Evolutionary conservation across 1,140 invertebrate genomes (phyloP).

Genomic region (Drosophila arawakana): DNA sequence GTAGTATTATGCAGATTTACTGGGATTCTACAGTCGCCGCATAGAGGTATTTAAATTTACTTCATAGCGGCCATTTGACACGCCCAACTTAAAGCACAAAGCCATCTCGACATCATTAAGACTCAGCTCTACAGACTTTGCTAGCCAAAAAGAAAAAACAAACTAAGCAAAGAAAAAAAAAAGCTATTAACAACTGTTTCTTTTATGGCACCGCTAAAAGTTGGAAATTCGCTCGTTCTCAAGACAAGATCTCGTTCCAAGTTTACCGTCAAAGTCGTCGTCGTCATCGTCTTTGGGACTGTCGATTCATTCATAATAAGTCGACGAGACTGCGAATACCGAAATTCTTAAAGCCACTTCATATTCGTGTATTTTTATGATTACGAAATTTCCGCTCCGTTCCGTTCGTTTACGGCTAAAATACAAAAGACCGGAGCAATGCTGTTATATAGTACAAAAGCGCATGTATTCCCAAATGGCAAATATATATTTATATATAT

Average conservation of each 20-base stretch:
- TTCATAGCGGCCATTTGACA: slow-evolving; percentile 25
- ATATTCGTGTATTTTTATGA: slow-evolving; percentile 48
- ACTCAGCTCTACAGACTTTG: slow-evolving; percentile 37
- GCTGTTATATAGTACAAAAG: slow-evolving; percentile 46
- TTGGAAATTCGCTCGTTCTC: slow-evolving; percentile 53
- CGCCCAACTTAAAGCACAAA: slow-evolving; percentile 35
- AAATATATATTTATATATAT: neutral
- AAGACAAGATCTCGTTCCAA: slow-evolving; percentile 38
- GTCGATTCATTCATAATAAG: slow-evolving; percentile 67
- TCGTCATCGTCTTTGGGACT: slow-evolving; percentile 5
- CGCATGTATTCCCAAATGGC: slow-evolving; percentile 40
- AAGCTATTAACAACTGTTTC: slow-evolving; percentile 74
- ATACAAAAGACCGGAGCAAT: slow-evolving; percentile 48
- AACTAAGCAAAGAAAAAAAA: neutral
- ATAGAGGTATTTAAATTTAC: slow-evolving; percentile 31
- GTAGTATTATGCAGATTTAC: slow-evolving; percentile 18
- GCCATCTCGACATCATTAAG: slow-evolving; percentile 56
- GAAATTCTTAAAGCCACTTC: slow-evolving; percentile 51
- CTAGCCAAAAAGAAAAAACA: slow-evolving; percentile 6
- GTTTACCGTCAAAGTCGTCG: slow-evolving; percentile 27
- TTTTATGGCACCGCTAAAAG: slow-evolving; percentile 72
- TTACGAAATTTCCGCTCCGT: slow-evolving; percentile 75
- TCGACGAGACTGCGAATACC: slow-evolving; percentile 43
- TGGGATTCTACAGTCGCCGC: slow-evolving; percentile 8
- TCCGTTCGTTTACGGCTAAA: slow-evolving; percentile 49